Conservation (phyloP, 1,140 invertebrate species). For the Achatina immaculata region DNA sequence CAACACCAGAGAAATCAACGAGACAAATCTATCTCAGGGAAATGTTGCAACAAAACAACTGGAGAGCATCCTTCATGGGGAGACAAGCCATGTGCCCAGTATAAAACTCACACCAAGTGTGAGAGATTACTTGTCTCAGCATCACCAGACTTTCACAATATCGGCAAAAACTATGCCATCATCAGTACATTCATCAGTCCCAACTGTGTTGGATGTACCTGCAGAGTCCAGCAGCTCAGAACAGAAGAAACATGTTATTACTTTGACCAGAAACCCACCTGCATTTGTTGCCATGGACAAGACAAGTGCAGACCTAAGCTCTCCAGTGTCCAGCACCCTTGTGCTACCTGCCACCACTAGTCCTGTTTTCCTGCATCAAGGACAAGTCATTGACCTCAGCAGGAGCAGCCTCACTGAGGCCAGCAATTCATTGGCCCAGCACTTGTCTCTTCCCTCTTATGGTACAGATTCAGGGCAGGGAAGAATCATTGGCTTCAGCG, state of each 20-base stretch:
- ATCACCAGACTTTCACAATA: not conserved
- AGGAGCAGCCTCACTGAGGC: not conserved
- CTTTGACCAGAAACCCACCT: not conserved
- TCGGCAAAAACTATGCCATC: not conserved
- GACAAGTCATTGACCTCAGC: slow-evolving; percentile 21
- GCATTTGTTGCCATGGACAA: not conserved
- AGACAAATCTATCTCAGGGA: not conserved
- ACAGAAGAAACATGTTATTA: not conserved
- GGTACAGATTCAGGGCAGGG: not conserved
- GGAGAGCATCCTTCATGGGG: not conserved
- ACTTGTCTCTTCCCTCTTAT: not conserved
- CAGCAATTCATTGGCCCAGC: not conserved
- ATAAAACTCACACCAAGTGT: not conserved
- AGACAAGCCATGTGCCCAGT: not conserved
- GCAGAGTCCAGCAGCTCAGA: not conserved
- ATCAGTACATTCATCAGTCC: not conserved
- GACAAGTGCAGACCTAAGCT: not conserved
- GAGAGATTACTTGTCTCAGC: slow-evolving; percentile 9
- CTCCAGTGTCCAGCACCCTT: not conserved
- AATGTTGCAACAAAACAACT: not conserved
- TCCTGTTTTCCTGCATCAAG: slow-evolving; percentile 13
- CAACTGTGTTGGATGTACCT: not conserved
- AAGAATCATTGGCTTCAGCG: slow-evolving; percentile 32
- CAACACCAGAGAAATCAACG: not conserved
- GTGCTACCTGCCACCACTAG: not conserved